These are phyloP conservation scores for Theonella swinhoei DNA, from an alignment of 37 sponge, comb jelly and placozoan species.

Conservation along the genomic window DNA sequence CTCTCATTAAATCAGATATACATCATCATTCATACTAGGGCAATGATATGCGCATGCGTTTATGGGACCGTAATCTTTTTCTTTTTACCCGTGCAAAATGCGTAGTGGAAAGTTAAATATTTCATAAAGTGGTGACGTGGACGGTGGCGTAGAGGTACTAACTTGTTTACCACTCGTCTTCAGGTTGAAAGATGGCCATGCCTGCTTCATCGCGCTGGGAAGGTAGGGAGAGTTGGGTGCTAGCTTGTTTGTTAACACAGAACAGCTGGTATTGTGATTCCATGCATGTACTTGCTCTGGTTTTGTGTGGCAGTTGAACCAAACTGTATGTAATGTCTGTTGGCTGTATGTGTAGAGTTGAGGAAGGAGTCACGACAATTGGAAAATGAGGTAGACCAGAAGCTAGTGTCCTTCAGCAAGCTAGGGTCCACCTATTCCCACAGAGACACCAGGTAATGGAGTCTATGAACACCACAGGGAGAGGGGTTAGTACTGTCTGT, in stretches of 20 bases:
- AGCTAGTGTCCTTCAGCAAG: conserved; percentile 91
- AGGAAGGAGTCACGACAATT: conserved; percentile 83
- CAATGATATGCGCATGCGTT: too few relatives aligned
- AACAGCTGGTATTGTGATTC: too few relatives aligned
- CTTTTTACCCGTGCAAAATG: background rate
- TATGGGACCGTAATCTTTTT: background rate
- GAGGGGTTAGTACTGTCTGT: too few relatives aligned
- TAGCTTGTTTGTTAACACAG: too few relatives aligned
- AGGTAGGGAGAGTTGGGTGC: conserved; percentile 27
- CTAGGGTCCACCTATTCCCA: conserved; percentile 83
- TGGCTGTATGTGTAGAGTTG: conserved; percentile 71
- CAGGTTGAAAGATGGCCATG: background rate
- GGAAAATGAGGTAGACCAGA: conserved; percentile 88
- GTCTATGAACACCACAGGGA: too few relatives aligned
- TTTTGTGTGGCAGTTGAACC: too few relatives aligned
- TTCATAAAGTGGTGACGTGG: background rate
- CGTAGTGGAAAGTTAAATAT: background rate
- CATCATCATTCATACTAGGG: background rate
- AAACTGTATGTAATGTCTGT: background rate
- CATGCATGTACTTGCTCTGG: background rate
- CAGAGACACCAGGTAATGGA: conserved; percentile 50
- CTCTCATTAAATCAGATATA: background rate
- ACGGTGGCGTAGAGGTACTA: too few relatives aligned
- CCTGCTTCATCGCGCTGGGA: conserved; percentile 37
- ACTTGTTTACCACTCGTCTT: background rate